These are phyloP conservation scores for Sebastes variabilis DNA, from an alignment of 2,797 vertebrate genomes.

Conservation along the genomic window DNA sequence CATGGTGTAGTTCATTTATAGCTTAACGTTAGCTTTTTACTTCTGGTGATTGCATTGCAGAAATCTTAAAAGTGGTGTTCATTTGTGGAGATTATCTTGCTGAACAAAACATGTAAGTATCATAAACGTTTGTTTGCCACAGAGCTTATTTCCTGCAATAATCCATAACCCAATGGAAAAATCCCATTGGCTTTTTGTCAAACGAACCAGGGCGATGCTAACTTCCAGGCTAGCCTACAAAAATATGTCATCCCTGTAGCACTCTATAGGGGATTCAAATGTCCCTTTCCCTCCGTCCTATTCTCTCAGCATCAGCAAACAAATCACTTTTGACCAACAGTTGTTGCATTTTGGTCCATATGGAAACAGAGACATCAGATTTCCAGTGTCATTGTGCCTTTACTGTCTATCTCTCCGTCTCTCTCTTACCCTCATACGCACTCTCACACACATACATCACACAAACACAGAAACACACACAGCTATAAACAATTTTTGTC, in stretches of 20 bases:
- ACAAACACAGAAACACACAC: constrained; percentile 20
- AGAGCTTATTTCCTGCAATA: too few relatives aligned
- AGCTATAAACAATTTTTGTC: constrained; percentile 48
- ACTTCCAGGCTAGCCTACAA: too few relatives aligned
- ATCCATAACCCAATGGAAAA: too few relatives aligned
- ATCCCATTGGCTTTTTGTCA: too few relatives aligned
- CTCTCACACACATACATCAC: not conserved
- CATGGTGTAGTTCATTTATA: too few relatives aligned
- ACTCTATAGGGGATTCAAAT: constrained; percentile 43
- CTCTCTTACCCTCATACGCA: not conserved
- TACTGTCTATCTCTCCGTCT: not conserved
- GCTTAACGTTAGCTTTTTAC: too few relatives aligned
- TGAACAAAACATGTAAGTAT: not conserved
- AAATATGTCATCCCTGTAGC: too few relatives aligned
- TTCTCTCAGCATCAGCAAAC: not conserved
- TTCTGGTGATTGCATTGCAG: too few relatives aligned
- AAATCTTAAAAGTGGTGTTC: too few relatives aligned
- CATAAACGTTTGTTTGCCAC: too few relatives aligned
- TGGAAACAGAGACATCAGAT: constrained; percentile 21
- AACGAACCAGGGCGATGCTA: too few relatives aligned
- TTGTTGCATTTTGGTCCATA: not conserved
- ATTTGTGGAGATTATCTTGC: too few relatives aligned
- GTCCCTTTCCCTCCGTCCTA: constrained; percentile 31
- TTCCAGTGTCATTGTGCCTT: not conserved
- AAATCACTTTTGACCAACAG: not conserved